Evolutionary conservation across 2,888 invertebrate species (phyloP).

Genomic region (Hartigia nigra): DNA sequence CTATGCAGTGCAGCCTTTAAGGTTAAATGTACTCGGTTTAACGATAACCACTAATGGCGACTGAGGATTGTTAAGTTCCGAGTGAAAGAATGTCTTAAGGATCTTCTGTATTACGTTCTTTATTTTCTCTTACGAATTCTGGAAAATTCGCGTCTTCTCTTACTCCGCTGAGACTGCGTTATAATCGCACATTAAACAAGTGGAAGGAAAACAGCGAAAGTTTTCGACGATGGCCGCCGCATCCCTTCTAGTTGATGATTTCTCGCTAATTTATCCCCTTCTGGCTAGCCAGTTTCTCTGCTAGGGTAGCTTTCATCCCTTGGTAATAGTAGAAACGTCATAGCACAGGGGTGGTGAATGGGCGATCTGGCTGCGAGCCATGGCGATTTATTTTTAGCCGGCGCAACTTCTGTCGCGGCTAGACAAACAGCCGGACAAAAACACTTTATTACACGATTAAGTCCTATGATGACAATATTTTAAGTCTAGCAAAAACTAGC

Average conservation of each 20-base stretch:
- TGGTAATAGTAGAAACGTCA: neutral
- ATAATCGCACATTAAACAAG: neutral
- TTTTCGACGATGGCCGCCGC: neutral
- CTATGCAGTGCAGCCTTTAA: slow-evolving; percentile 34
- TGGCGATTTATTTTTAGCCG: slow-evolving; percentile 22
- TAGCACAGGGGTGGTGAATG: neutral
- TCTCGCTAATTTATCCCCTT: neutral
- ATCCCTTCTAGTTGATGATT: neutral
- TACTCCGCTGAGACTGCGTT: too few relatives aligned
- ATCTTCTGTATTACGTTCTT: neutral
- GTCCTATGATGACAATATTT: slow-evolving; percentile 57
- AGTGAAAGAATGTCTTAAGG: neutral
- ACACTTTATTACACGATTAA: slow-evolving; percentile 63
- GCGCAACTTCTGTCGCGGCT: slow-evolving; percentile 26
- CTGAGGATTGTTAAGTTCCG: neutral
- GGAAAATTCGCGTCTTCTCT: neutral
- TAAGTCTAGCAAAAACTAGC: slow-evolving; percentile 44
- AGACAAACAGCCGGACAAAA: slow-evolving; percentile 58
- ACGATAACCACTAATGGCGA: neutral
- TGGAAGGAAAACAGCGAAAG: neutral
- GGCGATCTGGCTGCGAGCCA: slow-evolving; percentile 24
- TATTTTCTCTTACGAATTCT: neutral
- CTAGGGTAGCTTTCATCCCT: neutral
- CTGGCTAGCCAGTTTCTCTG: neutral
- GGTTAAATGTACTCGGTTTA: neutral